Evolutionary conservation across 2,797 vertebrate species (phyloP).

Genomic region (Helarctos malayanus): DNA sequence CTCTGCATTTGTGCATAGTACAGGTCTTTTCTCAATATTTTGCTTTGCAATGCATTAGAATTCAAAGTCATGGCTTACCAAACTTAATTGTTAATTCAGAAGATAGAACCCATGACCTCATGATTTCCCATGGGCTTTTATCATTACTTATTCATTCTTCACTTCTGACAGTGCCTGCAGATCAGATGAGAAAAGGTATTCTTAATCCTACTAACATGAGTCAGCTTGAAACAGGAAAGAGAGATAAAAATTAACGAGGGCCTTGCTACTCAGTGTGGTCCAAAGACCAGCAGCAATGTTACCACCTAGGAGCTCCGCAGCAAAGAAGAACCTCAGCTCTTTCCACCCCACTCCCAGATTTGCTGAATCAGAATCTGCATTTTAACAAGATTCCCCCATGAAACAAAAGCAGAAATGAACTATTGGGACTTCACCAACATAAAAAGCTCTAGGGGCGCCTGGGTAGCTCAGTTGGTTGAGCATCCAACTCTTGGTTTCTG

Average conservation of each 20-base stretch:
- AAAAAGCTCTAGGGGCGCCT: not conserved
- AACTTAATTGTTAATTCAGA: slow-evolving; percentile 14
- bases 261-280: not conserved
- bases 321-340: not conserved
- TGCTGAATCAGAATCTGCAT: not conserved
- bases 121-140: slow-evolving; percentile 12
- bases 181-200: slow-evolving; percentile 50
- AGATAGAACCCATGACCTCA: slow-evolving; percentile 17
- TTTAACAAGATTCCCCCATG: not conserved
- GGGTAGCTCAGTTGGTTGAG: not conserved
- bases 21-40: not conserved
- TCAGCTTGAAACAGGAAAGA: slow-evolving; percentile 17
- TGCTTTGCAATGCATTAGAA: not conserved
- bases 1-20: not conserved
- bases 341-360: not conserved
- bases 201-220: not conserved
- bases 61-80: slow-evolving; percentile 24
- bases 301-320: not conserved
- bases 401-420: not conserved
- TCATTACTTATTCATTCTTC: slow-evolving; percentile 42
- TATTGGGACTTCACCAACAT: not conserved
- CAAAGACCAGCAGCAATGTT: not conserved
- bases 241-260: not conserved
- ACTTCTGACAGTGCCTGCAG: not conserved
- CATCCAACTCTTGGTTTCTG: not conserved